Base-by-base conservation (phyloP, 2,113 vertebrate species). In the Seriola quinqueradiata region DNA sequence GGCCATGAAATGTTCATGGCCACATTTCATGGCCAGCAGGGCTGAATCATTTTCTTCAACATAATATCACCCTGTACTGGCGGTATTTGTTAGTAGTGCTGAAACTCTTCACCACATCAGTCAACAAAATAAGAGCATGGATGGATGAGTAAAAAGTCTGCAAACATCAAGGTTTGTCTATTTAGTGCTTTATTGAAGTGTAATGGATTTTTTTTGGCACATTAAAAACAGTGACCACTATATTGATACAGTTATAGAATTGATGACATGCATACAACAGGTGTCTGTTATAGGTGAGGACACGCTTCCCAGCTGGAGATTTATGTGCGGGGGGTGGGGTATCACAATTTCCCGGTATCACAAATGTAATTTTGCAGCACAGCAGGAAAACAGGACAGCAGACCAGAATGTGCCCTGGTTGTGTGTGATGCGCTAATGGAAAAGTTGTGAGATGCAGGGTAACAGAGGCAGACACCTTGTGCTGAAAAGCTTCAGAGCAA, bases 281-380 rank as follows among this genome's bases (percentile, higher is more conserved):
- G 36, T 73, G 50, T 59, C 10, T 32, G 9, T 57, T 60, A 44
- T 8, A 79, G 67, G 60, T 54, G 42, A 19, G 68, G 52, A 10
- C 0, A 3, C 48, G 57, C 38, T 61, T 70, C 74, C 21, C 72
- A 75, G 60, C 52, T 70, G 57, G 48, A 79, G 63, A 54, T 64
- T 71, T 10, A 79, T 52, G 38, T 61, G 23, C 59, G 25, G 4
- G 48, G 40, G 13, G 10, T 13, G 19, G 75, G 83, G 25, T 25
- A 25, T 71, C n/a, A 52, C 44, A 59, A 77, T 83, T 85, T 90
- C 77, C 85, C 0, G 0, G n/a, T 60, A 32, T 67, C 66, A 60
- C n/a, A 66, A 73, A 44, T 60, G 66, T 70, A 36, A 78, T 79
- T 82, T 86, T 28, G 40, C 42, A 52, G 52, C 83, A 46, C 81